Percentiles rank a stretch among this genome's conserved stretches.
Conservation (phyloP, 1,140 invertebrate species). For the Cydia pomonella region DNA sequence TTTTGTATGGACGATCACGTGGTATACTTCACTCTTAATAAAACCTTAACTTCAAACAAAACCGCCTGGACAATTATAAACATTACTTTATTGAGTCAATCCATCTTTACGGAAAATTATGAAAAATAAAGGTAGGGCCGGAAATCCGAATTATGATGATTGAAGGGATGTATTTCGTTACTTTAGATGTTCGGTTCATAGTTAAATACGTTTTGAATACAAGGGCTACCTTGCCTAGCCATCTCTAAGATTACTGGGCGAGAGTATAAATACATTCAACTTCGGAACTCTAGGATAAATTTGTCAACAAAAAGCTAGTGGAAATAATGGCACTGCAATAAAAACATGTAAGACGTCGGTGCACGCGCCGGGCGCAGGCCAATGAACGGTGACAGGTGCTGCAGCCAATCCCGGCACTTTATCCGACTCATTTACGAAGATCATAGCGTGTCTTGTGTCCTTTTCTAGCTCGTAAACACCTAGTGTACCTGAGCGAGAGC, state of each 20-base stretch:
- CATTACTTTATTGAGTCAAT: too few relatives aligned
- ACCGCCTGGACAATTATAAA: too few relatives aligned
- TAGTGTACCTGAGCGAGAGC: constrained; percentile 41
- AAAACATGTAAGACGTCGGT: constrained; percentile 53
- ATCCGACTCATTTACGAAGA: constrained; percentile 58
- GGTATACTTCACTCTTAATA: too few relatives aligned
- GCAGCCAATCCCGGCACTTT: constrained; percentile 60
- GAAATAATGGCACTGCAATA: constrained; percentile 55
- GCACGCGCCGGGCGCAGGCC: constrained; percentile 64
- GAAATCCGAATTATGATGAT: too few relatives aligned
- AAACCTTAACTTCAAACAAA: too few relatives aligned
- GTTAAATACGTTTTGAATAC: neutral
- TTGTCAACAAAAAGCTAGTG: constrained; percentile 39
- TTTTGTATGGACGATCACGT: too few relatives aligned
- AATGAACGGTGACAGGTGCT: constrained; percentile 73
- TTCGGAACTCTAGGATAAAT: constrained; percentile 14
- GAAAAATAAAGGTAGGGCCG: too few relatives aligned
- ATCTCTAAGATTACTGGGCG: neutral
- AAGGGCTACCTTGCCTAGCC: too few relatives aligned
- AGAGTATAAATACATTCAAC: neutral
- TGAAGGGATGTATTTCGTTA: too few relatives aligned
- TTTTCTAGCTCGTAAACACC: constrained; percentile 41
- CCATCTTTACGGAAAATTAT: too few relatives aligned
- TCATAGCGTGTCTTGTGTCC: constrained; percentile 55
- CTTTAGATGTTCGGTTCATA: too few relatives aligned